Conservation (phyloP, 2,113 vertebrate species). For the Odontesthes bonariensis region DNA sequence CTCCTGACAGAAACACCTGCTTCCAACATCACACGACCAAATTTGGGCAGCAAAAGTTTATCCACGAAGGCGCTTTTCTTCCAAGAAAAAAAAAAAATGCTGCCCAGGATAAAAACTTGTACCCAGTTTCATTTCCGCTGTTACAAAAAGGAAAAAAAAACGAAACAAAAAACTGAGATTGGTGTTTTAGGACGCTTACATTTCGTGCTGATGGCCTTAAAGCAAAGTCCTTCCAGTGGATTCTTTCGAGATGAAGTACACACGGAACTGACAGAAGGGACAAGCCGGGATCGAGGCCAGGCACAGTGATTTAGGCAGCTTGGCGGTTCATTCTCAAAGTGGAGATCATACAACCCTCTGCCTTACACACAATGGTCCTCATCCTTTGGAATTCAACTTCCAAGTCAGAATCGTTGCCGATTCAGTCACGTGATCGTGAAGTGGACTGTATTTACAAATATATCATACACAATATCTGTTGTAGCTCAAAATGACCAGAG, state of each 20-base stretch:
- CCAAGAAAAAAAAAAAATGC: conserved; percentile 6
- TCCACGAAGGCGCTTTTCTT: conserved; percentile 46
- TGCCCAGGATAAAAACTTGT: conserved; percentile 43
- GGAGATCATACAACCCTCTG: conserved; percentile 45
- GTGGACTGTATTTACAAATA: conserved; percentile 76
- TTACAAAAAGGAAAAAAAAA: conserved; percentile 56
- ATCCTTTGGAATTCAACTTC: conserved; percentile 70
- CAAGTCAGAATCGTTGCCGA: conserved; percentile 57
- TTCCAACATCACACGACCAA: conserved; percentile 65
- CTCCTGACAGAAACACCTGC: conserved; percentile 62
- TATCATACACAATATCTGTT: conserved; percentile 67
- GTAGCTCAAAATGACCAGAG: conserved; percentile 68
- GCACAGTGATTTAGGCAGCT: conserved; percentile 83
- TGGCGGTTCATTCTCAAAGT: conserved; percentile 67
- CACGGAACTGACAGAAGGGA: conserved; percentile 28
- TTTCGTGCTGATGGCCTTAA: conserved; percentile 38
- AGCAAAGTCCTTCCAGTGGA: conserved; percentile 54
- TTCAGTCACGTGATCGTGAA: conserved; percentile 63
- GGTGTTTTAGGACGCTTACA: conserved; percentile 34
- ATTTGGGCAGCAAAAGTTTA: conserved; percentile 62
- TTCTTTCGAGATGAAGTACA: conserved; percentile 35
- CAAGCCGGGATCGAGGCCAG: conserved; percentile 70
- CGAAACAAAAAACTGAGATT: no score
- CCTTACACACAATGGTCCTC: conserved; percentile 53
- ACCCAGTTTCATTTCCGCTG: conserved; percentile 40